Evolutionary conservation across 2,113 vertebrate genomes (phyloP).

Genomic region (Ellobius talpinus): DNA sequence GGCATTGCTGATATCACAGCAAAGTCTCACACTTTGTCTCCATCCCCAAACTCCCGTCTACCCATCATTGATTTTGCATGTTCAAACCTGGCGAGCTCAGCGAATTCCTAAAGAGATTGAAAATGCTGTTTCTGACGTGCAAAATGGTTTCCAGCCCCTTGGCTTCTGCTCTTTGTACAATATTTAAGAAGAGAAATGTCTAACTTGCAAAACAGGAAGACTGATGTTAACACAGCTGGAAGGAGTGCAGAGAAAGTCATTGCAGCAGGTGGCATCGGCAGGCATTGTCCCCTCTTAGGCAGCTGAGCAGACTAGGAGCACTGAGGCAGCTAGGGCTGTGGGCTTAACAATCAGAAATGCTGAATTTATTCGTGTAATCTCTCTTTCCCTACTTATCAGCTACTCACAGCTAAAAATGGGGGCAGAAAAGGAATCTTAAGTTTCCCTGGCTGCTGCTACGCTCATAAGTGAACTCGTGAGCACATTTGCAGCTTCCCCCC

Average conservation of each 20-base stretch:
- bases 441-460: conserved; percentile 49
- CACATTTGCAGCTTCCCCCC: neutral
- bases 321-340: conserved; percentile 45
- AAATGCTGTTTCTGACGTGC: conserved; percentile 50
- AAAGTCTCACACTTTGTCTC: neutral
- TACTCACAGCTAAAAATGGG: conserved; percentile 69
- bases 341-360: conserved; percentile 62
- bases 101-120: conserved; percentile 48
- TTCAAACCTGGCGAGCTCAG: conserved; percentile 7
- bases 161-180: conserved; percentile 39
- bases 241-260: conserved; percentile 8
- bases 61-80: neutral
- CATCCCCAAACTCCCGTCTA: neutral
- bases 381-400: conserved; percentile 65
- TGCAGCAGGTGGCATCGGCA: neutral
- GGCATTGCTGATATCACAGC: neutral
- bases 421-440: conserved; percentile 44
- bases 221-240: conserved; percentile 45
- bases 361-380: conserved; percentile 75
- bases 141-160: conserved; percentile 46
- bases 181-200: conserved; percentile 71
- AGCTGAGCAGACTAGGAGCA: conserved; percentile 18
- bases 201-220: conserved; percentile 49
- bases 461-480: conserved; percentile 57
- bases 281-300: conserved; percentile 59